phyloP scores from a whole-genome alignment of 2,888 invertebrate genomes.

The Aporophyla lueneburgensis region DNA sequence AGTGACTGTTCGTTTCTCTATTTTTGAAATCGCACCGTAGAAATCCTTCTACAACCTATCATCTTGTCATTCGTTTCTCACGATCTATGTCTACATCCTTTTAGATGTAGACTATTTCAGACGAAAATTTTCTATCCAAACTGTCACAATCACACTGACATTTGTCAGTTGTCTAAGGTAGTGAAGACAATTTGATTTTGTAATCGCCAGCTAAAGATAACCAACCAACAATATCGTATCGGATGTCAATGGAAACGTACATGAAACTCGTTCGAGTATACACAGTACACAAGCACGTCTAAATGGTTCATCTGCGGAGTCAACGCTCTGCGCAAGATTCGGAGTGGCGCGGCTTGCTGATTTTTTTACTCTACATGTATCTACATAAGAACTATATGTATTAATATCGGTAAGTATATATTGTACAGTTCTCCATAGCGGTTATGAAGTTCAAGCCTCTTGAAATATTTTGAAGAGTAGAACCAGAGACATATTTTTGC shows the following conservation, averaged over 20 bases:
- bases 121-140: too few species aligned
- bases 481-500: not conserved
- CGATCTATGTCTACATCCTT: too few species aligned
- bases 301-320: conserved; percentile 85
- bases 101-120: too few species aligned
- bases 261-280: conserved; percentile 81
- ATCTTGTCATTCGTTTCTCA: too few species aligned
- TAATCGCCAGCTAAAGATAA: too few species aligned
- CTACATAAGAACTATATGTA: conserved; percentile 17
- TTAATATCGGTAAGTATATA: conserved; percentile 8
- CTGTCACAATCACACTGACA: too few species aligned
- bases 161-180: too few species aligned
- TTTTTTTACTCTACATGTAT: conserved; percentile 72
- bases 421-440: conserved; percentile 9
- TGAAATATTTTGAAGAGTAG: not conserved
- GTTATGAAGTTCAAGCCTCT: conserved; percentile 19
- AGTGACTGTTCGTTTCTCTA: too few species aligned
- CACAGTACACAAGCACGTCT: conserved; percentile 73
- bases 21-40: too few species aligned
- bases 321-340: conserved; percentile 83
- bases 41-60: too few species aligned
- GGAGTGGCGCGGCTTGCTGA: conserved; percentile 76
- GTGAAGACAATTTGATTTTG: too few species aligned
- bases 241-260: conserved; percentile 75
- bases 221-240: conserved; percentile 9